Evolutionary conservation across 2,888 invertebrate genomes (phyloP).

Genomic region (Parapristionchus giblindavisi): DNA sequence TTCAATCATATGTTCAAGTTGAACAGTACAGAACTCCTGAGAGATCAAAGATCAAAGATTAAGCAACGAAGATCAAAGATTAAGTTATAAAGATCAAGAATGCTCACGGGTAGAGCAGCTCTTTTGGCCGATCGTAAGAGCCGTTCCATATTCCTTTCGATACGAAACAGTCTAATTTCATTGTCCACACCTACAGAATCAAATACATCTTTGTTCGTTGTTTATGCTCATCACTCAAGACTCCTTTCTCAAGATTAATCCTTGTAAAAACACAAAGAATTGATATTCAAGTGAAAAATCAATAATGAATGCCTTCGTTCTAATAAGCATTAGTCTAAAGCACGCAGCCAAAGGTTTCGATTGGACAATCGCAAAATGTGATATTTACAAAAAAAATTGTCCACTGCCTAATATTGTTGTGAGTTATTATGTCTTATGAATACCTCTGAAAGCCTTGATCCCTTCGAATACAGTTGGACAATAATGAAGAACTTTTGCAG

Average conservation of each 20-base stretch:
- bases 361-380: too few relatives aligned
- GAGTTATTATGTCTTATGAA: too few relatives aligned
- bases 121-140: slow-evolving; percentile 86
- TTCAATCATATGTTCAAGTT: slow-evolving; percentile 84
- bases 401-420: too few relatives aligned
- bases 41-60: neutral
- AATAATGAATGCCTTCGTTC: too few relatives aligned
- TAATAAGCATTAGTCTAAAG: too few relatives aligned
- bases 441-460: slow-evolving; percentile 31
- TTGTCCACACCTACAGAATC: slow-evolving; percentile 82
- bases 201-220: too few relatives aligned
- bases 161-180: slow-evolving; percentile 88
- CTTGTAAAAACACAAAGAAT: too few relatives aligned
- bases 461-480: slow-evolving; percentile 28
- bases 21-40: slow-evolving; percentile 81
- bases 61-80: neutral
- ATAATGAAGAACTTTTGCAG: slow-evolving; percentile 27
- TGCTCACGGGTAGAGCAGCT: slow-evolving; percentile 80
- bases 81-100: neutral
- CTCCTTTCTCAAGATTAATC: too few relatives aligned
- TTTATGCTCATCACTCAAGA: too few relatives aligned
- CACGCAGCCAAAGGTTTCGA: too few relatives aligned
- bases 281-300: too few relatives aligned
- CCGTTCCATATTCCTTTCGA: slow-evolving; percentile 88
- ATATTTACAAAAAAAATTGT: too few relatives aligned